Evolutionary conservation across 2,113 vertebrate genomes (phyloP).

Genomic region (Chaenogobius annularis): DNA sequence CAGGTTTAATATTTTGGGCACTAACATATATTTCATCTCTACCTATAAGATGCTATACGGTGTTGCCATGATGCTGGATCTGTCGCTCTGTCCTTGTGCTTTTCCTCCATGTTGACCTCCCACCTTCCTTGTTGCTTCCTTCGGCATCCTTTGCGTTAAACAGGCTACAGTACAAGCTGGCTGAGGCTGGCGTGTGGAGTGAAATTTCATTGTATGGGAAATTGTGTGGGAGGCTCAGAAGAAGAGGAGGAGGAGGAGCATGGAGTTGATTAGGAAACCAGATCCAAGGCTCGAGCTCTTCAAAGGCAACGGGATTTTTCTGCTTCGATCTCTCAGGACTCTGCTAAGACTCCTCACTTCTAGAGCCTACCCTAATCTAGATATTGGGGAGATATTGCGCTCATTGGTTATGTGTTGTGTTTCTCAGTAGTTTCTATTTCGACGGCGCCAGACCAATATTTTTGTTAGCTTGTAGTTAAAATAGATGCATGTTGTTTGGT

Average conservation of each 20-base stretch:
- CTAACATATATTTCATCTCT: no score
- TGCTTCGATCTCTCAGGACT: constrained; percentile 72
- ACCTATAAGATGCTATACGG: background rate
- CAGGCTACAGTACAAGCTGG: constrained; percentile 36
- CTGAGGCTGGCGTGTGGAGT: constrained; percentile 55
- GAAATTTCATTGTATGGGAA: constrained; percentile 74
- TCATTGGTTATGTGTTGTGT: constrained; percentile 1
- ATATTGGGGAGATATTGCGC: constrained; percentile 15
- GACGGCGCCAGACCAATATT: background rate
- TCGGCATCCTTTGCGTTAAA: constrained; percentile 21
- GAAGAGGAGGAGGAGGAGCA: constrained; percentile 49
- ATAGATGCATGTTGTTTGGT: background rate
- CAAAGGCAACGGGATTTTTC: constrained; percentile 72
- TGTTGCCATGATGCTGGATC: background rate
- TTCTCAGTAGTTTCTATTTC: background rate
- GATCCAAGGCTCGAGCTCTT: constrained; percentile 66
- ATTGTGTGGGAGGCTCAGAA: constrained; percentile 61
- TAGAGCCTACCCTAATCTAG: constrained; percentile 34
- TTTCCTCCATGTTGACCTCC: background rate
- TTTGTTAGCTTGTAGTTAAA: background rate
- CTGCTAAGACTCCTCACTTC: constrained; percentile 49
- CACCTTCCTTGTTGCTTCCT: constrained; percentile 43
- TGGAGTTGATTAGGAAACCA: constrained; percentile 77
- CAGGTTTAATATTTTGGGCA: no score
- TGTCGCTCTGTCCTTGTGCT: no score